Percentiles rank a stretch among this genome's conserved stretches.
phyloP scores from a whole-genome alignment of 2,113 vertebrate species.

The Naja naja region DNA sequence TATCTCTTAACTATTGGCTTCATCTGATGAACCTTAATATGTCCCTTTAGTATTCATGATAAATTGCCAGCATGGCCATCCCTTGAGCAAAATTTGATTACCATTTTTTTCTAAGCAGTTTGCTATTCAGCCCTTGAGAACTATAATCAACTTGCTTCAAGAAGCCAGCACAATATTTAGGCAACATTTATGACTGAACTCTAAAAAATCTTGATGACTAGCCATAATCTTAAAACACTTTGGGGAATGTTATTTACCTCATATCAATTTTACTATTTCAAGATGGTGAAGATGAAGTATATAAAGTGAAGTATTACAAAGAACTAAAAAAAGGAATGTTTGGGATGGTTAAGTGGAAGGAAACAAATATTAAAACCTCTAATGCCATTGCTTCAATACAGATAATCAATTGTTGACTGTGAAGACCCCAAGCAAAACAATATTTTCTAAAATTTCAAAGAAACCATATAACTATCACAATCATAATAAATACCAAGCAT shows the following conservation, averaged over 20 bases:
- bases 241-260: not conserved
- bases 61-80: not conserved
- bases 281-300: slow-evolving; percentile 17
- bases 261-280: slow-evolving; percentile 5
- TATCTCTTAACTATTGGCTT: not conserved
- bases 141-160: not conserved
- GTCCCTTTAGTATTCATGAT: not conserved
- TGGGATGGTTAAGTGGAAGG: slow-evolving; percentile 10
- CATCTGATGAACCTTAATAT: slow-evolving; percentile 13
- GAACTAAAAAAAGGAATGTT: not conserved
- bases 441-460: not conserved
- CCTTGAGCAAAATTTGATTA: slow-evolving; percentile 10
- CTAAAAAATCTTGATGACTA: slow-evolving; percentile 26
- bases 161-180: not conserved
- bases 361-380: not conserved
- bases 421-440: not conserved
- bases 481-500: not conserved
- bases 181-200: slow-evolving; percentile 23
- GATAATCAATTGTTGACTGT: not conserved
- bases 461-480: not conserved
- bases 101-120: not conserved
- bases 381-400: not conserved
- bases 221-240: slow-evolving; percentile 29
- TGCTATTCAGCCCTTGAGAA: slow-evolving; percentile 19
- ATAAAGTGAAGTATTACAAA: slow-evolving; percentile 17